Percentiles rank a stretch among this genome's conserved stretches.
These are phyloP conservation scores for Steinernema feltiae DNA, from an alignment of 1,140 invertebrate species.

Conservation along the genomic window DNA sequence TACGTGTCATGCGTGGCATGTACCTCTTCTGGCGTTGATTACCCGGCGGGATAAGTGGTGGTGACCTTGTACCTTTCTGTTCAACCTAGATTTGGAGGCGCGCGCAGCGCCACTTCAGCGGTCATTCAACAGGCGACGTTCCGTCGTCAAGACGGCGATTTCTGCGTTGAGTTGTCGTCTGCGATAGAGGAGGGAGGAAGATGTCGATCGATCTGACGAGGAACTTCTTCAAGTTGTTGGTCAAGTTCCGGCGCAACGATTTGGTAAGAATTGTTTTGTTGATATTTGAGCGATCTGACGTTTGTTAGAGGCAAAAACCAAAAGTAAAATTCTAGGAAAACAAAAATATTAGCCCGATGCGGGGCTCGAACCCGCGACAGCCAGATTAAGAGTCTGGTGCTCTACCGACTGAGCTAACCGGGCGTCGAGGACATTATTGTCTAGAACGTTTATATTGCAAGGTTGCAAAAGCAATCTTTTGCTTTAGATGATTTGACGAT, in stretches of 20 bases:
- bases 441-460: no score
- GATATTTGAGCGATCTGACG: neutral
- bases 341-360: no score
- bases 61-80: conserved; percentile 8
- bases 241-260: conserved; percentile 30
- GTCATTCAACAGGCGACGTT: neutral
- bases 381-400: conserved; percentile 44
- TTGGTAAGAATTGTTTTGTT: conserved; percentile 28
- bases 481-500: no score
- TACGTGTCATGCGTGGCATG: neutral
- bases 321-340: neutral
- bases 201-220: conserved; percentile 38
- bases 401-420: conserved; percentile 45
- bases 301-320: neutral
- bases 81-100: conserved; percentile 2
- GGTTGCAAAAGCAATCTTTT: no score
- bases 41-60: neutral
- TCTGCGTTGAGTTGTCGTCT: neutral
- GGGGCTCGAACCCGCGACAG: conserved; percentile 41
- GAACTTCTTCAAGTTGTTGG: conserved; percentile 36
- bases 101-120: conserved; percentile 1
- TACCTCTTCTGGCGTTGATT: neutral
- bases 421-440: no score
- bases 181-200: neutral
- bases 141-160: neutral